A percentile compares a stretch with the other conserved stretches of the same genome.
Conservation (phyloP, 2,797 vertebrate species). For the Anguilla pacifica region DNA sequence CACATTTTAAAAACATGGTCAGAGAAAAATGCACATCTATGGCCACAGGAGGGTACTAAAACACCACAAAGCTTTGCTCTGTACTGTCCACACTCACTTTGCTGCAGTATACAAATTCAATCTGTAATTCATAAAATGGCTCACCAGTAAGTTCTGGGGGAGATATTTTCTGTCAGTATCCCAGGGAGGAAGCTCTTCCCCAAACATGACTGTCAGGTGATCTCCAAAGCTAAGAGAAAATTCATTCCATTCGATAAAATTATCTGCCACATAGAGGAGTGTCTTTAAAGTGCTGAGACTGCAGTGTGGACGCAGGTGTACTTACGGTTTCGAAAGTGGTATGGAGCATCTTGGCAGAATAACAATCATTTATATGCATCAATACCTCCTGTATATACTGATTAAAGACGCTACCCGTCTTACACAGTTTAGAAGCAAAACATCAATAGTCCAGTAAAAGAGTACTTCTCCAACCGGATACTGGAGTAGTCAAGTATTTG, state of each 20-base stretch:
- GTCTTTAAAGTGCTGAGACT: neutral
- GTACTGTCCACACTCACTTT: neutral
- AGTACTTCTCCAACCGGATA: neutral
- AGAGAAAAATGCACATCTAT: neutral
- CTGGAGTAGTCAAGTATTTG: neutral
- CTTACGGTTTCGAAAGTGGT: neutral
- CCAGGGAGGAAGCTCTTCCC: slow-evolving; percentile 87
- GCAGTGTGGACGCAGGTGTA: neutral
- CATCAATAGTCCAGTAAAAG: neutral
- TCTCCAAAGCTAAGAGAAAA: slow-evolving; percentile 79
- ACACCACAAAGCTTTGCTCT: neutral
- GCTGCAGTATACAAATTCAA: neutral
- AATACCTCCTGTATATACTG: neutral
- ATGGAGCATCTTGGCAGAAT: neutral
- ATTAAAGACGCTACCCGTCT: neutral
- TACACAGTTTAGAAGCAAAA: neutral
- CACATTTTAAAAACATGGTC: neutral
- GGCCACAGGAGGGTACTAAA: neutral
- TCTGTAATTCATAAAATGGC: slow-evolving; percentile 28
- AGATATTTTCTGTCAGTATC: slow-evolving; percentile 87
- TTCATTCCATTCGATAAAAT: neutral
- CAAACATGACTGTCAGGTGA: slow-evolving; percentile 91
- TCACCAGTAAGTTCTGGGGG: slow-evolving; percentile 83
- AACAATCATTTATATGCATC: neutral
- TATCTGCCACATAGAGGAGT: neutral